phyloP scores from a whole-genome alignment of 2,113 vertebrate species.

The Grantiella picta region DNA sequence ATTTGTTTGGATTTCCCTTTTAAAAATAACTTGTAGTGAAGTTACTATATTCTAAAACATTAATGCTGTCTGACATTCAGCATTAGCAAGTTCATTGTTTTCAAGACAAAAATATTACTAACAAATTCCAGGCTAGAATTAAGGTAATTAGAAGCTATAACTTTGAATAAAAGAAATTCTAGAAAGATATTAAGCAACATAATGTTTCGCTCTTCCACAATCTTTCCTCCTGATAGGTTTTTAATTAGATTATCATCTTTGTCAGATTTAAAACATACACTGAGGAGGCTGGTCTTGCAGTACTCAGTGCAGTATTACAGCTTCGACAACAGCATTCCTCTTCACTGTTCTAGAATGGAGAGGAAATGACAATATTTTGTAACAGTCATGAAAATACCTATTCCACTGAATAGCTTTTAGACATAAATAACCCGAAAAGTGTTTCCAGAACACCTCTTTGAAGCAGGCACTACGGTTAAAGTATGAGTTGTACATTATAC shows the following conservation, averaged over 20 bases:
- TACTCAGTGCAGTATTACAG: neutral
- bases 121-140: neutral
- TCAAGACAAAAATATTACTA: neutral
- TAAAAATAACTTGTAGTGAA: neutral
- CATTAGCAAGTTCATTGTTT: neutral
- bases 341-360: neutral
- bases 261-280: neutral
- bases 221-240: neutral
- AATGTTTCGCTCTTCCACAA: neutral
- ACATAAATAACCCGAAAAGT: neutral
- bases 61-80: neutral
- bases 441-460: neutral
- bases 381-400: neutral
- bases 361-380: neutral
- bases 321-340: neutral
- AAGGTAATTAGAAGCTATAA: neutral
- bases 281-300: neutral
- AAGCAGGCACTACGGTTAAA: neutral
- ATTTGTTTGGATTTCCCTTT: neutral
- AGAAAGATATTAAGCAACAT: neutral
- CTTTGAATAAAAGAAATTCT: neutral
- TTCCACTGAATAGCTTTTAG: neutral
- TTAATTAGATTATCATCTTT: neutral
- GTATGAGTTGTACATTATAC: neutral
- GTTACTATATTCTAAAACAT: neutral